phyloP scores from a whole-genome alignment of 2,113 vertebrate genomes.

The Capreolus pygargus region DNA sequence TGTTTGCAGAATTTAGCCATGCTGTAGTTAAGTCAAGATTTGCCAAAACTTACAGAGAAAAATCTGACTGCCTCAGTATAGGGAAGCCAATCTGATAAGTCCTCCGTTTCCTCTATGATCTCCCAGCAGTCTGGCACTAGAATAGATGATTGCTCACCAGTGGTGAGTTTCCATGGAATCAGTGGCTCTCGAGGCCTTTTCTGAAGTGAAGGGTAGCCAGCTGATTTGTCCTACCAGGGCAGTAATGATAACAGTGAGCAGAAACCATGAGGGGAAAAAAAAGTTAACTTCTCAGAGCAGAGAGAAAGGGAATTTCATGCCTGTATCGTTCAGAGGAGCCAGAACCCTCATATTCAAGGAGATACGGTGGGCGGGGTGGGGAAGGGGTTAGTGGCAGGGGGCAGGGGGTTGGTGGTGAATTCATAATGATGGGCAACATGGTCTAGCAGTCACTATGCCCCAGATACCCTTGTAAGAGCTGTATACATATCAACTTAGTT shows the following conservation, averaged over 20 bases:
- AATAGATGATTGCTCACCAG: neutral
- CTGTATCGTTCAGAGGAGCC: neutral
- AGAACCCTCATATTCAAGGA: neutral
- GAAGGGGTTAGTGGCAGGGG: neutral
- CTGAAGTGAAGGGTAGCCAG: neutral
- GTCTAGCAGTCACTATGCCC: neutral
- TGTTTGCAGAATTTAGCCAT: neutral
- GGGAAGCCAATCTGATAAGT: neutral
- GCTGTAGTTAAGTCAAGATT: neutral
- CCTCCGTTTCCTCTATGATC: neutral
- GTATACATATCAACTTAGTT: constrained; percentile 23
- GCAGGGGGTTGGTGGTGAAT: neutral
- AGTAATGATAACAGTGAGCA: neutral
- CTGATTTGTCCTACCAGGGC: neutral
- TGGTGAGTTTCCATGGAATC: neutral
- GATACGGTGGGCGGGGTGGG: rapidly evolving
- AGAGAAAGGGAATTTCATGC: neutral
- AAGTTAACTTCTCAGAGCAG: neutral
- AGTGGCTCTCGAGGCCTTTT: neutral
- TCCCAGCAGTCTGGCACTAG: neutral
- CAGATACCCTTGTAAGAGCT: constrained; percentile 12
- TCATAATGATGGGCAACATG: neutral
- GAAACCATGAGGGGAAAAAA: neutral
- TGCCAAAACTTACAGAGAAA: constrained; percentile 13
- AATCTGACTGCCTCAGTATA: neutral